Evolutionary conservation across 2,797 vertebrate genomes (phyloP).

Genomic region (Gallinago solitaria): DNA sequence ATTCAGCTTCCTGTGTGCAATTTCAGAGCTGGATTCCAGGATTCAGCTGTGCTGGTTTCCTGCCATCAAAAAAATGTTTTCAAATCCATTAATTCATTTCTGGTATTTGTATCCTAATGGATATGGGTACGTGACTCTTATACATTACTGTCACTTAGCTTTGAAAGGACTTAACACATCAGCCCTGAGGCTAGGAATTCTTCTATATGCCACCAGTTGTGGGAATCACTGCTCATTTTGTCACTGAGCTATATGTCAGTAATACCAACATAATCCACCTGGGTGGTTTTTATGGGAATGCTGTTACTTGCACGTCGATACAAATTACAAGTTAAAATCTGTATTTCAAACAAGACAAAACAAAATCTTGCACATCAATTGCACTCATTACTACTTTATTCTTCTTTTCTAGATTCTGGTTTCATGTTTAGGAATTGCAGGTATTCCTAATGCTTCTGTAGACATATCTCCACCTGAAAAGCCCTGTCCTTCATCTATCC

Average conservation of each 20-base stretch:
- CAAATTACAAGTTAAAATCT: not conserved
- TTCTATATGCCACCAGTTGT: not conserved
- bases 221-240: conserved; percentile 2
- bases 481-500: not conserved
- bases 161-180: not conserved
- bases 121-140: not conserved
- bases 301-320: not conserved
- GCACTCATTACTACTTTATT: not conserved
- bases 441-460: not conserved
- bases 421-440: not conserved
- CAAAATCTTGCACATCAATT: not conserved
- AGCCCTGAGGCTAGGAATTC: not conserved
- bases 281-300: not conserved
- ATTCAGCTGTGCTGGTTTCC: not conserved
- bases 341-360: not conserved
- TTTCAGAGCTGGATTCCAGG: not conserved
- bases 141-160: not conserved
- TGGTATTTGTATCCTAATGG: conserved; percentile 22
- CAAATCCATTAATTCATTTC: conserved; percentile 11
- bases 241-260: not conserved
- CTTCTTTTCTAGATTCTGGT: not conserved
- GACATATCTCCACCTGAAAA: not conserved
- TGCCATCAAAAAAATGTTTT: conserved; percentile 18
- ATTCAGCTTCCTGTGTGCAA: not conserved
- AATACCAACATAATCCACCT: not conserved